Percentiles rank a stretch among this genome's conserved stretches.
Evolutionary conservation across 2,888 invertebrate species (phyloP).

Genomic region (Hypsopygia costalis): DNA sequence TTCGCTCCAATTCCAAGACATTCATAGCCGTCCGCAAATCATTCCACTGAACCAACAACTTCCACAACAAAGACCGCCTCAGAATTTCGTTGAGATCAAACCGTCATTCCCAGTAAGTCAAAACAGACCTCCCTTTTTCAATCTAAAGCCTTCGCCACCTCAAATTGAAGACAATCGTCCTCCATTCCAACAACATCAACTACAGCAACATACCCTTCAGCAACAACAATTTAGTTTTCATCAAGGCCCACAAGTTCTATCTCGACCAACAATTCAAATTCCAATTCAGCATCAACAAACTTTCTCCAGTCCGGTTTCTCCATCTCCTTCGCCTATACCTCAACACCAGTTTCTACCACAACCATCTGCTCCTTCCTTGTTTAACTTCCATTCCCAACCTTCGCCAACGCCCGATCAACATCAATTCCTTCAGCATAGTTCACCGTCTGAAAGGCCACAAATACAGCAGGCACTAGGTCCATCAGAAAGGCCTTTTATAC

Average conservation of each 20-base stretch:
- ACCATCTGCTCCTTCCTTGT: constrained; percentile 59
- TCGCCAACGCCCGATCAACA: constrained; percentile 47
- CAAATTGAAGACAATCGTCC: constrained; percentile 61
- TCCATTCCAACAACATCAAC: constrained; percentile 53
- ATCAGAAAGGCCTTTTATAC: constrained; percentile 39
- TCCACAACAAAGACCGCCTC: constrained; percentile 66
- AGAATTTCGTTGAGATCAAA: constrained; percentile 61
- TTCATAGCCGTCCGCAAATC: constrained; percentile 49
- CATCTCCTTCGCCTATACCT: constrained; percentile 51
- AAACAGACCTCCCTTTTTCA: constrained; percentile 63
- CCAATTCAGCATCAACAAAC: constrained; percentile 42
- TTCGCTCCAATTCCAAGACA: constrained; percentile 55
- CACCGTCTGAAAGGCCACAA: constrained; percentile 43
- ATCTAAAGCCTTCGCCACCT: constrained; percentile 69
- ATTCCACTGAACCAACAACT: constrained; percentile 68
- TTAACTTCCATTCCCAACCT: constrained; percentile 62
- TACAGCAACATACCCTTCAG: constrained; percentile 50
- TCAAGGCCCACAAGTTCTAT: constrained; percentile 52
- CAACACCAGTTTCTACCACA: constrained; percentile 65
- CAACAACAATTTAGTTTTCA: constrained; percentile 67
- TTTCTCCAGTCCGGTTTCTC: constrained; percentile 40
- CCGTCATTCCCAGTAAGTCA: constrained; percentile 52
- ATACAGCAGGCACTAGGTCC: constrained; percentile 40
- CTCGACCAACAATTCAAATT: constrained; percentile 51
- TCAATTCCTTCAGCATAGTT: constrained; percentile 46